phyloP scores from a whole-genome alignment of 1,140 invertebrate genomes.

The Habropoda laboriosa region DNA sequence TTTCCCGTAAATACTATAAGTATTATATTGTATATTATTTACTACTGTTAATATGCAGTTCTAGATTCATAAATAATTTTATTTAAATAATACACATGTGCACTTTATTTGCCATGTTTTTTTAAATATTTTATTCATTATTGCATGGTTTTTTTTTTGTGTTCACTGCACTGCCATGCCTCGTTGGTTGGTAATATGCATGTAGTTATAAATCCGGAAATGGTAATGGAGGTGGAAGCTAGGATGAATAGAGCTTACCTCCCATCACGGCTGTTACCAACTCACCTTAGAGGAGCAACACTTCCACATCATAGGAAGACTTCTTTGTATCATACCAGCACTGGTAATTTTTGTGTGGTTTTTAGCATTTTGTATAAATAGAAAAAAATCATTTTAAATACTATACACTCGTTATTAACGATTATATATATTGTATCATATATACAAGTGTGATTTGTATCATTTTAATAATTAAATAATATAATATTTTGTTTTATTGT shows the following conservation, averaged over 20 bases:
- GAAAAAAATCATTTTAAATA: not conserved
- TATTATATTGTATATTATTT: constrained; percentile 4
- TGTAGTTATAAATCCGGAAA: constrained; percentile 92
- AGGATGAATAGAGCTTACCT: constrained; percentile 92
- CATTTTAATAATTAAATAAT: constrained; percentile 1
- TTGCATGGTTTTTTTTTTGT: constrained; percentile 83
- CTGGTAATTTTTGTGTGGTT: constrained; percentile 76
- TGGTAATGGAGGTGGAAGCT: constrained; percentile 93
- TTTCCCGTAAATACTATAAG: not conserved
- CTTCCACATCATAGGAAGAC: constrained; percentile 79
- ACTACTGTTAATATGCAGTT: not conserved
- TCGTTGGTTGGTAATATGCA: constrained; percentile 80
- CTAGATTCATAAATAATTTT: not conserved
- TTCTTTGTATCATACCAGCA: constrained; percentile 77
- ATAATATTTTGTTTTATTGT: constrained; percentile 25
- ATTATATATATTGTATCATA: not conserved
- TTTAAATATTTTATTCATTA: constrained; percentile 71
- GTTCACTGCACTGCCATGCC: constrained; percentile 76
- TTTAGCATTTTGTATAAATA: constrained; percentile 49
- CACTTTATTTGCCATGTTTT: not conserved
- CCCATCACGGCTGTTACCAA: constrained; percentile 85
- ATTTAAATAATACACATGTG: constrained; percentile 4
- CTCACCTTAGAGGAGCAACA: constrained; percentile 76
- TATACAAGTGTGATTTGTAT: not conserved
- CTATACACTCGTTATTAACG: not conserved